Conservation (phyloP, 1,140 invertebrate species). For the Drepana arcuata region DNA sequence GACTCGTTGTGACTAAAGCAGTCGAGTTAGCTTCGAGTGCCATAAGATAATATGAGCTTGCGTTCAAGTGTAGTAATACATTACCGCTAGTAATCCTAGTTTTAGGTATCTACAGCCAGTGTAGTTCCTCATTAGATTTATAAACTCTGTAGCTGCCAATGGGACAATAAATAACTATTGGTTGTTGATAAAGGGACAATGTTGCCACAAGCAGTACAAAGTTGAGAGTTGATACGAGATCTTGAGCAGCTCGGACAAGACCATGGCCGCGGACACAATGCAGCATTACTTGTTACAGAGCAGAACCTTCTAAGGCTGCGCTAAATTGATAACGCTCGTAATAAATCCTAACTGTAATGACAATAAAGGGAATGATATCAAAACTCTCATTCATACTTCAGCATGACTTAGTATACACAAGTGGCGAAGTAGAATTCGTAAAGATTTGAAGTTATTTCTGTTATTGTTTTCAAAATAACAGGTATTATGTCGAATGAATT, state of each 20-base stretch:
- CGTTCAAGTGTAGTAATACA: not conserved
- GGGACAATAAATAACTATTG: slow-evolving; percentile 13
- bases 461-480: too few relatives aligned
- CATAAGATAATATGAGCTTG: slow-evolving; percentile 17
- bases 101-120: not conserved
- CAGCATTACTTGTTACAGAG: slow-evolving; percentile 11
- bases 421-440: too few relatives aligned
- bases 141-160: not conserved
- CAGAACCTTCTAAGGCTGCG: slow-evolving; percentile 7
- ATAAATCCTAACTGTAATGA: slow-evolving; percentile 15
- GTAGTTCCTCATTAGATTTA: not conserved
- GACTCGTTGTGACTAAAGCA: slow-evolving; percentile 7
- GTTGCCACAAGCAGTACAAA: slow-evolving; percentile 40
- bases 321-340: slow-evolving; percentile 10
- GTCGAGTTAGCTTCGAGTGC: slow-evolving; percentile 10
- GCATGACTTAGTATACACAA: too few relatives aligned
- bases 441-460: too few relatives aligned
- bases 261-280: too few relatives aligned
- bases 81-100: not conserved
- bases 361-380: too few relatives aligned
- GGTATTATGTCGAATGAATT: too few relatives aligned
- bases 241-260: slow-evolving; percentile 40
- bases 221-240: slow-evolving; percentile 56
- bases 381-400: too few relatives aligned
- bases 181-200: slow-evolving; percentile 34